Base-by-base conservation (phyloP, 2,888 invertebrate genomes). In the Phaedon cochleariae region DNA sequence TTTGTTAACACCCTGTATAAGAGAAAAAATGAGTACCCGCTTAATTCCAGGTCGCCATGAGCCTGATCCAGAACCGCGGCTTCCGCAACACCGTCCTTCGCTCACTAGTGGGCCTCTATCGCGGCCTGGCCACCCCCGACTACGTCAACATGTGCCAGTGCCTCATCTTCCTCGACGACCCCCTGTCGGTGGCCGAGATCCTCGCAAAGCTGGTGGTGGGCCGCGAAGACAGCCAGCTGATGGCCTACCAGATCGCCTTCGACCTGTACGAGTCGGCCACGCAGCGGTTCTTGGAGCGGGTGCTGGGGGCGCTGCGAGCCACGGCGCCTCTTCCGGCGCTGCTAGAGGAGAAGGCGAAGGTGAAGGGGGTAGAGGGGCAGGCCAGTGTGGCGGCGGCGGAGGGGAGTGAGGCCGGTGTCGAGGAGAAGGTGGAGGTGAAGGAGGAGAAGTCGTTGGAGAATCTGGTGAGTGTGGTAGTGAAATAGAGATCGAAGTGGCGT, bases 91-190 rank as follows among this genome's bases (percentile, higher is more conserved):
- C 92, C 68, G 95, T 98, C 7, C 87, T 99, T 41, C 89, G 94
- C 21, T 92, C 94, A 17, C 86, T 99, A 61, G 97, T 98, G 5
- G 92, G 90, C 59, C 86, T 99, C 1, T 99, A 98, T 83, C 88
- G 94, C 73, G 93, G 93, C 62, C 86, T 98, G 41, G 90, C 92
- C 21, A 92, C 94, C 26, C 97, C 98, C 0, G 98, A 99, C 83
- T 98, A 97, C 83, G 97, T 99, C 17, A 98, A 95, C 83, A 97
- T 99, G 93, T 97, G 97, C 78, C 96, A 98, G 85, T 98, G 98
- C 82, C 88, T 98, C 64, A 98, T 98, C 74, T 98, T 97, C 83
- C 85, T 98, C 52, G 97, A 98, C 81, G 97, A 98, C 84, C 94
- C 97, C 0, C 85, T 93, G 17, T 92, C 96, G 26, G 97, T 98